Conservation (phyloP, 2,797 vertebrate species). For the Pangasius larnaudii region DNA sequence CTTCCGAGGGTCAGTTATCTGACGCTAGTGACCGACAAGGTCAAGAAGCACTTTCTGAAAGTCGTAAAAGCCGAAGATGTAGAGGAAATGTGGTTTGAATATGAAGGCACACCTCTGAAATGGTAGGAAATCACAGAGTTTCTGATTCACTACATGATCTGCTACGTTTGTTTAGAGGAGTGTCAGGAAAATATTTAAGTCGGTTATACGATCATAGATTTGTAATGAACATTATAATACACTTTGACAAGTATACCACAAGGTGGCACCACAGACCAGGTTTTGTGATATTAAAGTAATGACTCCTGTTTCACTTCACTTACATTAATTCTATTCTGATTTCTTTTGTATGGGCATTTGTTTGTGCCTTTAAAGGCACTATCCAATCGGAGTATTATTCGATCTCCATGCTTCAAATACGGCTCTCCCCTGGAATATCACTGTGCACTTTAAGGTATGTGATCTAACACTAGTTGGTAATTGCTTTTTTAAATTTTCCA, state of each 20-base stretch:
- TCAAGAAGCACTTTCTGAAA: slow-evolving; percentile 98
- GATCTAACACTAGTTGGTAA: not conserved
- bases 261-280: slow-evolving; percentile 57
- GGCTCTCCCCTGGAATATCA: slow-evolving; percentile 94
- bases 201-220: not conserved
- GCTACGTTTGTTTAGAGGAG: not conserved
- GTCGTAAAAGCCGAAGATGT: slow-evolving; percentile 91
- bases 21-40: slow-evolving; percentile 96
- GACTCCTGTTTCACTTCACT: not conserved
- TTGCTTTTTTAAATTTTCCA: not conserved
- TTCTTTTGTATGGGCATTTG: not conserved
- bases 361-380: slow-evolving; percentile 84
- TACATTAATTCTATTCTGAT: not conserved
- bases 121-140: slow-evolving; percentile 75
- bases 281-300: not conserved
- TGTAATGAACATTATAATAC: not conserved
- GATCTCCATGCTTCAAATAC: slow-evolving; percentile 94
- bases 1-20: slow-evolving; percentile 96
- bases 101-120: slow-evolving; percentile 94
- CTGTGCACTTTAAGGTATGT: slow-evolving; percentile 96
- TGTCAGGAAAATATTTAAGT: not conserved
- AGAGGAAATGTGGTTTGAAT: slow-evolving; percentile 98
- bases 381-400: slow-evolving; percentile 95
- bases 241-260: slow-evolving; percentile 52
- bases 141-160: not conserved